Evolutionary conservation across 2,797 vertebrate genomes (phyloP).

Genomic region (Nyctalus aviator): DNA sequence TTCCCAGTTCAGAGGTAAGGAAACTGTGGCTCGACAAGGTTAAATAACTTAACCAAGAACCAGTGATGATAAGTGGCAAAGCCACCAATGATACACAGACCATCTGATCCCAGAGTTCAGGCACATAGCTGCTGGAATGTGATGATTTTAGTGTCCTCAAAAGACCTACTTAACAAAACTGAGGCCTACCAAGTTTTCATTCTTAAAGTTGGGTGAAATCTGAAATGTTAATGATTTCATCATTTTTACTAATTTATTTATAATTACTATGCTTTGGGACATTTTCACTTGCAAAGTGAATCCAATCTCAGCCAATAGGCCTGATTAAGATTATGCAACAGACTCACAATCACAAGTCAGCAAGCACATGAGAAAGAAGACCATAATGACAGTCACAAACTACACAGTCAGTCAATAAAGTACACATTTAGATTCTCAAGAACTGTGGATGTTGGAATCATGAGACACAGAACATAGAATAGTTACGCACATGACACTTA

Average conservation of each 20-base stretch:
- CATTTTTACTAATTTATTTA: neutral
- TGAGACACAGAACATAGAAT: neutral
- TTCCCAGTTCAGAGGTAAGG: neutral
- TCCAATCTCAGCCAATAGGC: neutral
- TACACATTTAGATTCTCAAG: neutral
- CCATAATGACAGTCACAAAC: neutral
- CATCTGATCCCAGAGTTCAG: neutral
- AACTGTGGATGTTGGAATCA: neutral
- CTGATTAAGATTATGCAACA: neutral
- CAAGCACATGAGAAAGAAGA: conserved; percentile 6
- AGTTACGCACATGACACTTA: neutral
- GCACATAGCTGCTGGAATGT: neutral
- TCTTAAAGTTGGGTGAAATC: neutral
- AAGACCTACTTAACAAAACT: neutral
- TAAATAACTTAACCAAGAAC: neutral
- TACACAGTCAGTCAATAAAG: neutral
- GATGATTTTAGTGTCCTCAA: neutral
- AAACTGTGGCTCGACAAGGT: neutral
- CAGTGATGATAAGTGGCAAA: neutral
- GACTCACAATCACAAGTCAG: neutral
- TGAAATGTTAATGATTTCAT: neutral
- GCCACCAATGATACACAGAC: neutral
- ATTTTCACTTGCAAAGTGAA: conserved; percentile 18
- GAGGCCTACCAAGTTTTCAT: neutral
- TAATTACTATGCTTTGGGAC: neutral